Conservation (phyloP, 2,888 invertebrate species). For the Andrena marginata region DNA sequence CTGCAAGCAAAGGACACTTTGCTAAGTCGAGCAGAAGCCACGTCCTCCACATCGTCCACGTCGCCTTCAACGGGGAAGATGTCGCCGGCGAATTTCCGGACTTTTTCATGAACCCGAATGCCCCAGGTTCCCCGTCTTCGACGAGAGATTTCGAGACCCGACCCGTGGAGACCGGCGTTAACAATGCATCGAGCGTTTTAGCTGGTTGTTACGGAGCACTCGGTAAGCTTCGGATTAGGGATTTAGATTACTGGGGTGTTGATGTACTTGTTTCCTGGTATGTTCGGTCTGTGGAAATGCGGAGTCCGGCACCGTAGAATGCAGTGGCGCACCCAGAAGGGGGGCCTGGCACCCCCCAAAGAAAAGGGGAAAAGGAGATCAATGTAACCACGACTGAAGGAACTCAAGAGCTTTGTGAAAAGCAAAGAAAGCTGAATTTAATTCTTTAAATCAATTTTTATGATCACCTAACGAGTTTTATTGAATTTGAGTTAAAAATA, state of each 20-base stretch:
- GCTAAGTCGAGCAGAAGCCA: slow-evolving; percentile 51
- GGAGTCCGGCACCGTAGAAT: no score
- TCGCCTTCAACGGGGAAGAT: slow-evolving; percentile 15
- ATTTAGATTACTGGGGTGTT: background rate
- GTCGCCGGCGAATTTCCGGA: slow-evolving; percentile 1
- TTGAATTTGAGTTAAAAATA: no score
- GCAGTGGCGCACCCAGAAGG: no score
- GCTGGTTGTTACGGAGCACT: background rate
- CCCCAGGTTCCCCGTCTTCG: background rate
- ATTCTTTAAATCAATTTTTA: no score
- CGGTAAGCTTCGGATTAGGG: background rate
- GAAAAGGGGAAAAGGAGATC: no score
- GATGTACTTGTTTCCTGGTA: background rate
- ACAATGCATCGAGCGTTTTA: slow-evolving; percentile 14
- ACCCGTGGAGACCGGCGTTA: background rate
- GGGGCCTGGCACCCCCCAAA: no score
- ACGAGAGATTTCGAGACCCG: background rate
- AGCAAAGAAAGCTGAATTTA: no score
- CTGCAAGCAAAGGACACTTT: slow-evolving; percentile 80
- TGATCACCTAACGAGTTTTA: no score
- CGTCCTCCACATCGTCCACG: slow-evolving; percentile 23
- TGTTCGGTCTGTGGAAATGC: background rate
- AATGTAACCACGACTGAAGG: no score
- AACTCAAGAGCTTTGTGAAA: no score
- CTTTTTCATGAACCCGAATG: slow-evolving; percentile 23